Percentiles rank a stretch among this genome's conserved stretches.
Conservation (phyloP, 92 coral and sea anemone species). For the Phenganax marumi region DNA sequence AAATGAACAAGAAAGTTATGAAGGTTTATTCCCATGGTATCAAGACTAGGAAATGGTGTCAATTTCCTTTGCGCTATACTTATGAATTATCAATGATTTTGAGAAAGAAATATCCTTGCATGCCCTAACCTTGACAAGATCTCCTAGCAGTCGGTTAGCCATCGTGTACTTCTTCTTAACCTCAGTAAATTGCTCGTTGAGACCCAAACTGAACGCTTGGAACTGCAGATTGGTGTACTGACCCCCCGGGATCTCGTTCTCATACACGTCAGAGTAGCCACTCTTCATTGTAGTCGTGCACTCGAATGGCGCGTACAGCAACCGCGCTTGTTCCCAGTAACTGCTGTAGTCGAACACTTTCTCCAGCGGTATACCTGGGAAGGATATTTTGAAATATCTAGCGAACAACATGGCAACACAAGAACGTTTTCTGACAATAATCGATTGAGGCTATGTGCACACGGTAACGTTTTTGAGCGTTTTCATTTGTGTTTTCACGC, state of each 20-base stretch:
- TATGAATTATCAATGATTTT: too few species aligned
- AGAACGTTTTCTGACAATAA: too few species aligned
- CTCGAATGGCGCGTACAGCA: conserved; percentile 90
- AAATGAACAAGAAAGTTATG: too few species aligned
- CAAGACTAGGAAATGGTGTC: too few species aligned
- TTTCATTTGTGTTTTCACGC: too few species aligned
- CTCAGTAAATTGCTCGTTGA: conserved; percentile 83
- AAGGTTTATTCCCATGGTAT: too few species aligned
- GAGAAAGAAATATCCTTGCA: too few species aligned
- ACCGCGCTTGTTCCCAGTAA: conserved; percentile 96
- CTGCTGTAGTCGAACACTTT: conserved; percentile 93
- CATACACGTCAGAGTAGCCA: conserved; percentile 95
- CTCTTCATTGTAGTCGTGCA: conserved; percentile 98
- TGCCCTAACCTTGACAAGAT: conserved; percentile 71
- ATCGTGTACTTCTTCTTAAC: conserved; percentile 83
- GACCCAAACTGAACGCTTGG: conserved; percentile 99
- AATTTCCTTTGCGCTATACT: too few species aligned
- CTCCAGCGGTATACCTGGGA: conserved; percentile 71
- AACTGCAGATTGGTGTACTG: conserved; percentile 98
- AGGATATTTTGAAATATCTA: not conserved
- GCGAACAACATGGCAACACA: too few species aligned
- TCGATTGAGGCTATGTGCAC: too few species aligned
- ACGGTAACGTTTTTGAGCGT: too few species aligned
- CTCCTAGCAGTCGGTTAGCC: conserved; percentile 88
- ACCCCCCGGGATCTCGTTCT: conserved; percentile 98